phyloP scores from a whole-genome alignment of 2,888 invertebrate species.

The Melanotus villosus region DNA sequence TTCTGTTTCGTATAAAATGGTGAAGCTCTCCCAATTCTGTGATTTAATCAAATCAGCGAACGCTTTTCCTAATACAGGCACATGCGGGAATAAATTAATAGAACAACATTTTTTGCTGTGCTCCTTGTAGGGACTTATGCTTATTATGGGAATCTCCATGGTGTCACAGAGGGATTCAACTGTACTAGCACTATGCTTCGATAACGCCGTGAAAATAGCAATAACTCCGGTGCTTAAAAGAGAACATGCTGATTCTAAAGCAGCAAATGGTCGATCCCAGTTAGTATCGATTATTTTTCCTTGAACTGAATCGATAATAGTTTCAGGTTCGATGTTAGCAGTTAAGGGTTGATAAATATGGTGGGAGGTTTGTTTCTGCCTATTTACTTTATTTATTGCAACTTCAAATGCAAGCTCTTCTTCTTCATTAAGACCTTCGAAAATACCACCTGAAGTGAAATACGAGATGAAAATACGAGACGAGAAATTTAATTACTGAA shows the following conservation, averaged over 20 bases:
- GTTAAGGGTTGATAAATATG: not conserved
- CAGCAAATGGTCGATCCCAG: slow-evolving; percentile 29
- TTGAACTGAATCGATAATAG: not conserved
- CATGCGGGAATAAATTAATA: slow-evolving; percentile 32
- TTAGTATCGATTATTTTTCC: not conserved
- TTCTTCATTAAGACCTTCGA: slow-evolving; percentile 24
- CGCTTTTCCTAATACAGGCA: slow-evolving; percentile 66
- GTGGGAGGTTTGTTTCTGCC: not conserved
- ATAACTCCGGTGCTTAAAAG: slow-evolving; percentile 65
- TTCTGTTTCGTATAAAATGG: slow-evolving; percentile 84
- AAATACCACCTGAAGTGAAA: slow-evolving; percentile 33
- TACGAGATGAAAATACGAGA: too few relatives aligned
- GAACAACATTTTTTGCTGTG: slow-evolving; percentile 78
- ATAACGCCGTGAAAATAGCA: slow-evolving; percentile 76
- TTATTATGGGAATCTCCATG: slow-evolving; percentile 78
- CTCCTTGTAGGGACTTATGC: slow-evolving; percentile 72
- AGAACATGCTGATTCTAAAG: slow-evolving; percentile 26
- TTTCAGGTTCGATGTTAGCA: slow-evolving; percentile 21
- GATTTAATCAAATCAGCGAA: slow-evolving; percentile 79
- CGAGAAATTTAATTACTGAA: too few relatives aligned
- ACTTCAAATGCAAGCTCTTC: slow-evolving; percentile 24
- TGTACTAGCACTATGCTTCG: slow-evolving; percentile 71
- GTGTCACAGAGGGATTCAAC: slow-evolving; percentile 78
- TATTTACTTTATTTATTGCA: slow-evolving; percentile 19
- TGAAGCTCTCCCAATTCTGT: slow-evolving; percentile 87